Evolutionary conservation across 2,888 invertebrate genomes (phyloP), one percentile per base, ranked within the genome.

Genomic region (Anodontia alba): DNA sequence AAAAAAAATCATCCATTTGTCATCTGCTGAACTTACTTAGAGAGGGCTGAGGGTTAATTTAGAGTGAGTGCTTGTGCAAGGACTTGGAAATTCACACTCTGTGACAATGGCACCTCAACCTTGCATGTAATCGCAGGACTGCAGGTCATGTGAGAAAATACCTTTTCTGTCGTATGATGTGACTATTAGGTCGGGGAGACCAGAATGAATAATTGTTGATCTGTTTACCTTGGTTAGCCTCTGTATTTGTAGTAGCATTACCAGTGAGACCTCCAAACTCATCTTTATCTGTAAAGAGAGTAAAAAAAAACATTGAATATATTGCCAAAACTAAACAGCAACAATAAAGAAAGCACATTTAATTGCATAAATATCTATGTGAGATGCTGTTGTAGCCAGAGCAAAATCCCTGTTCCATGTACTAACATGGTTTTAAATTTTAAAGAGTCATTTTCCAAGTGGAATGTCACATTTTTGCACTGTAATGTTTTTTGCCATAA

Each of bases 281-380:
- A 38, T 76, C 76, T 71, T 76, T 76, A 15, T 76, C 76, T 76
- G 62, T 26, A 70, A 51, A 15, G 57, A 46, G n/a, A 74, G n/a
- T 49, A 23, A 38, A 38, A 57, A 3, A 43, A 15, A 43, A 38
- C 5, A 12, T 38, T 38, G 38, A n/a, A n/a, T n/a, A n/a, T n/a
- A n/a, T n/a, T n/a, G n/a, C n/a, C n/a, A n/a, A n/a, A n/a, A n/a
- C n/a, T n/a, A n/a, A n/a, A n/a, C n/a, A n/a, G n/a, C n/a, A n/a
- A n/a, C n/a, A n/a, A n/a, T n/a, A n/a, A n/a, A n/a, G n/a, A n/a
- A n/a, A n/a, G n/a, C n/a, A n/a, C n/a, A n/a, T n/a, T n/a, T n/a
- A n/a, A n/a, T n/a, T n/a, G n/a, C n/a, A n/a, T n/a, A n/a, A n/a
- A n/a, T n/a, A n/a, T n/a, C n/a, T n/a, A n/a, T n/a, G n/a, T n/a